Evolutionary conservation across 2,888 invertebrate genomes (phyloP).

Genomic region (Marasmarcha lunaedactyla): DNA sequence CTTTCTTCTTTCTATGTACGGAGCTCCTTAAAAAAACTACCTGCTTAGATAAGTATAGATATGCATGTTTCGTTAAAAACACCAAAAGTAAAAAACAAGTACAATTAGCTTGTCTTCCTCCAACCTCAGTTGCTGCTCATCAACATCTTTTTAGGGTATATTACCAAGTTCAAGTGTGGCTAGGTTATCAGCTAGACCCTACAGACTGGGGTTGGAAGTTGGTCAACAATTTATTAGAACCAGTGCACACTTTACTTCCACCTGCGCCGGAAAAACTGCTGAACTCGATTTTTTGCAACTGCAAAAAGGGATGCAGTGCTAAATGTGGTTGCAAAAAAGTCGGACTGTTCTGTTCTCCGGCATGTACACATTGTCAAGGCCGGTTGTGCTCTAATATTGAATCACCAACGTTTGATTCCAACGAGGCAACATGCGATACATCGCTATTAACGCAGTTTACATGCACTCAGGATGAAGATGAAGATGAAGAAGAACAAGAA

Average conservation of each 20-base stretch:
- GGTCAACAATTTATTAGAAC: constrained; percentile 7
- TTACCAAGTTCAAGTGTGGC: constrained; percentile 7
- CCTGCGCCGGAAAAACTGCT: constrained; percentile 17
- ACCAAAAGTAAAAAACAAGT: no score
- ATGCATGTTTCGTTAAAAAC: no score
- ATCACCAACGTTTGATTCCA: constrained; percentile 13
- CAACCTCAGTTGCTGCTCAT: no score
- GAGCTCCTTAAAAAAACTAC: constrained; percentile 19
- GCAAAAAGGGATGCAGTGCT: constrained; percentile 18
- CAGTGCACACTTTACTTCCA: constrained; percentile 11
- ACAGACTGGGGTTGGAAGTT: constrained; percentile 19
- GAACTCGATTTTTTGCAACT: constrained; percentile 19
- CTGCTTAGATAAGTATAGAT: constrained; percentile 18
- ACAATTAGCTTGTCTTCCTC: no score
- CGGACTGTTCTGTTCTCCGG: constrained; percentile 19
- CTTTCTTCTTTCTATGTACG: constrained; percentile 20
- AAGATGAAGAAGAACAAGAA: constrained; percentile 11
- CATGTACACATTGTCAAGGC: constrained; percentile 19
- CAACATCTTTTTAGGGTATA: neutral
- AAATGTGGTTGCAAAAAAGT: constrained; percentile 22
- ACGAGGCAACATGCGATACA: constrained; percentile 4
- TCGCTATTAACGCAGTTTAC: constrained; percentile 10
- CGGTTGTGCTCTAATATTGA: constrained; percentile 17
- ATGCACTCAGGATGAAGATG: constrained; percentile 8
- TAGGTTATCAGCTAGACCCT: constrained; percentile 1